Percentiles rank a stretch among this genome's conserved stretches.
phyloP scores from a whole-genome alignment of 2,888 invertebrate genomes.

The Pammene aurita region DNA sequence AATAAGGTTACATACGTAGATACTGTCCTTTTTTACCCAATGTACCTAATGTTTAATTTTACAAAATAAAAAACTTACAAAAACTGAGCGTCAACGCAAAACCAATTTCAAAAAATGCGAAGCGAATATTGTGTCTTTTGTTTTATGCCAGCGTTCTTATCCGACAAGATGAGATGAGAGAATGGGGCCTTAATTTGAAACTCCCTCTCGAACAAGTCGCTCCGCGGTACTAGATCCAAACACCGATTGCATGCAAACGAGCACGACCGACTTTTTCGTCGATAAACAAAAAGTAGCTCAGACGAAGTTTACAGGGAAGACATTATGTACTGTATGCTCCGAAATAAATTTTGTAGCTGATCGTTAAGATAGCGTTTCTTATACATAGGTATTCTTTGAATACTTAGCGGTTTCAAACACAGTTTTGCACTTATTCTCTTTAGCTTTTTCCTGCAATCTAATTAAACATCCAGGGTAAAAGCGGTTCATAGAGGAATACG shows the following conservation, averaged over 20 bases:
- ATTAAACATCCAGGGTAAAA: slow-evolving; percentile 12
- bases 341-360: slow-evolving; percentile 21
- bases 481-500: not conserved
- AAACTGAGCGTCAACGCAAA: not conserved
- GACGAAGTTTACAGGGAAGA: slow-evolving; percentile 23
- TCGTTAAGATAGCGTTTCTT: not conserved
- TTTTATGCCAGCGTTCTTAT: slow-evolving; percentile 20
- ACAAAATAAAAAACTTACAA: not conserved
- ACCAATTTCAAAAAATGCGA: slow-evolving; percentile 3
- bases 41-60: not conserved
- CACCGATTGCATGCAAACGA: slow-evolving; percentile 44
- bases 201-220: slow-evolving; percentile 44
- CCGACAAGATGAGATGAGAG: slow-evolving; percentile 26
- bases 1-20: no score
- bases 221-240: slow-evolving; percentile 42
- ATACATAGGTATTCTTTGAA: not conserved
- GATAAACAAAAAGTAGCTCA: slow-evolving; percentile 41
- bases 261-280: slow-evolving; percentile 40
- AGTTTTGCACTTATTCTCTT: slow-evolving; percentile 33
- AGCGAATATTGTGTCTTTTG: slow-evolving; percentile 15
- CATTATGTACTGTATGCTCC: slow-evolving; percentile 16
- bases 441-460: slow-evolving; percentile 6
- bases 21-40: no score
- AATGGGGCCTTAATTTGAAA: slow-evolving; percentile 43
- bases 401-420: slow-evolving; percentile 13